Base-by-base conservation (phyloP, 1,140 invertebrate species). In the Linepithema humile region DNA sequence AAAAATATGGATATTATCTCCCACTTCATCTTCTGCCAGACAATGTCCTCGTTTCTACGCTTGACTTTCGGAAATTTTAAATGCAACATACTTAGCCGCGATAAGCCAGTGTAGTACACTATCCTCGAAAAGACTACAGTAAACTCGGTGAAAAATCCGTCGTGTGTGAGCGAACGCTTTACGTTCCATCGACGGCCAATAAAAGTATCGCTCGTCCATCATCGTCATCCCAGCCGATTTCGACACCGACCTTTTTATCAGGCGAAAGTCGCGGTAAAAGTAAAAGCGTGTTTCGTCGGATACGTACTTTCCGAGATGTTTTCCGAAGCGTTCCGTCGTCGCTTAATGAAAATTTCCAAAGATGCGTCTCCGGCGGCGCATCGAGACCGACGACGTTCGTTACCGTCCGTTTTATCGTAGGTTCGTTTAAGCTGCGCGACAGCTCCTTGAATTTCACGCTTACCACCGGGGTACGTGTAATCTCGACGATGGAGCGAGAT, bases 381-480 rank as follows among this genome's bases (percentile, higher is more conserved):
- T 35, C 57, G 50, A 40, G 15, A 32, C 59, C 57, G 77, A 53
- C 62, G 70, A 29, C 57, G 83, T 85, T 82, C 53, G 83, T 86
- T 86, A 85, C 20, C 74, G 48, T 35, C 20, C 26, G 26, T 72
- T 64, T 62, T 77, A 82, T 69, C 50, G 29, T 65, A 35, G 17
- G 57, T 73, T 83, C 72, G 59, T 86, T 83, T 59, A 70, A 86
- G 32, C 85, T 64, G 48, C 62, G 48, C 62, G 53, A 48, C 15
- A 67, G 45, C 59, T 72, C 23, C 26, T 62, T 78, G 85, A 87
- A 75, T 75, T 82, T 83, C 85, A 50, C n/a, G 83, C 59, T 86
- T 60, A 83, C 32, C 77, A 32, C 4, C 60, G 40, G 53, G 40
- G 35, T 82, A 86, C 85, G 72, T 84, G 85, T 77, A 87, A 87